Evolutionary conservation across 2,797 vertebrate genomes (phyloP).

Genomic region (Philypnodon macrostomus): DNA sequence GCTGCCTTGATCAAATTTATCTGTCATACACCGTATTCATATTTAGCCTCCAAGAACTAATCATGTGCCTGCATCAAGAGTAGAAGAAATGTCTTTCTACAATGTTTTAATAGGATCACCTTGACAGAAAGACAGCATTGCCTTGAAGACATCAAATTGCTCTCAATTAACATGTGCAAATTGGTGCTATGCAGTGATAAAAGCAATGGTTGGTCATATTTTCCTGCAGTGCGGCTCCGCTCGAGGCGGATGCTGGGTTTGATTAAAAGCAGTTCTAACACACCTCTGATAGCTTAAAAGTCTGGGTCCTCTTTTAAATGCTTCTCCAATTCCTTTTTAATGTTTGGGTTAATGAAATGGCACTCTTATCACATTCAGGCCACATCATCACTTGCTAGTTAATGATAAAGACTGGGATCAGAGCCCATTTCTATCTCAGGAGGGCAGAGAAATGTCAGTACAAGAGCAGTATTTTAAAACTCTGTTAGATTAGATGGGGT

Average conservation of each 20-base stretch:
- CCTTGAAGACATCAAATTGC: conserved; percentile 27
- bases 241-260: conserved; percentile 34
- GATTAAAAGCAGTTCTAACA: conserved; percentile 24
- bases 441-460: too few relatives aligned
- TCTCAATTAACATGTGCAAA: conserved; percentile 45
- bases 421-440: too few relatives aligned
- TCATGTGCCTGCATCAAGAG: background rate
- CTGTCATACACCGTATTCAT: background rate
- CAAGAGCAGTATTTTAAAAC: too few relatives aligned
- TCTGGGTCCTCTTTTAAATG: conserved; percentile 23
- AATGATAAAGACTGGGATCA: background rate
- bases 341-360: conserved; percentile 39
- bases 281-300: conserved; percentile 13
- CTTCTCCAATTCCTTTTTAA: conserved; percentile 43
- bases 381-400: conserved; percentile 1
- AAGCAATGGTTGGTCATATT: conserved; percentile 33
- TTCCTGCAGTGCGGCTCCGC: conserved; percentile 28
- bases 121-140: conserved; percentile 35
- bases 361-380: conserved; percentile 33
- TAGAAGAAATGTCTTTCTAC: conserved; percentile 1
- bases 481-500: too few relatives aligned
- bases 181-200: conserved; percentile 28
- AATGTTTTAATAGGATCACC: conserved; percentile 7
- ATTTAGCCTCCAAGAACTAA: background rate
- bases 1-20: too few relatives aligned